These are phyloP conservation scores for Acrobasis suavella DNA, from an alignment of 2,888 invertebrate genomes.

Conservation along the genomic window DNA sequence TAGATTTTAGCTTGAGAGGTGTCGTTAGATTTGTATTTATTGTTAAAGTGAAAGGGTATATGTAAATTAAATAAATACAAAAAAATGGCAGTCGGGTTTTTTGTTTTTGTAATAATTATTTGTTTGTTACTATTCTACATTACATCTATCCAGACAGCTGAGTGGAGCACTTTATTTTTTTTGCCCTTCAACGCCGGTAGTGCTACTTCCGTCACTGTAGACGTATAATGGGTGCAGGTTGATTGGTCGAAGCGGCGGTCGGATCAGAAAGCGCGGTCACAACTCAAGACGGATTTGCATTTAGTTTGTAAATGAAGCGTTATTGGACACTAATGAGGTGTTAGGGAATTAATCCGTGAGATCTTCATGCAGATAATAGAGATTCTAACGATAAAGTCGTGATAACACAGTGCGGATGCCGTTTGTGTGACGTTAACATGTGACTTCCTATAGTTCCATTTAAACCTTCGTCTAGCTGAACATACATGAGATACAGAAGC, in stretches of 20 bases:
- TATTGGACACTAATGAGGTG: conserved; percentile 74
- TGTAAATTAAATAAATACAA: too few species aligned
- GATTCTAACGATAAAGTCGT: conserved; percentile 60
- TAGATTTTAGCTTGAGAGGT: too few species aligned
- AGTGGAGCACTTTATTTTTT: too few species aligned
- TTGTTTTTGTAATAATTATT: too few species aligned
- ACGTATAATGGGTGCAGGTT: conserved; percentile 31
- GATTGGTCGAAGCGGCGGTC: conserved; percentile 56
- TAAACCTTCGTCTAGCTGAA: conserved; percentile 15
- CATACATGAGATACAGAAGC: conserved; percentile 11
- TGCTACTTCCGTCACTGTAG: too few species aligned
- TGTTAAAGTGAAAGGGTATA: too few species aligned
- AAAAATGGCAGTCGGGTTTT: too few species aligned
- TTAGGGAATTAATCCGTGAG: conserved; percentile 72
- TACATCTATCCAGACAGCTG: too few species aligned
- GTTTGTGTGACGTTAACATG: conserved; percentile 58
- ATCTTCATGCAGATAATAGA: conserved; percentile 63
- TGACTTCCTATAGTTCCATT: conserved; percentile 56
- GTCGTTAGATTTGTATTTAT: too few species aligned
- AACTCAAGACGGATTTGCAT: conserved; percentile 71
- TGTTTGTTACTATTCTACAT: too few species aligned
- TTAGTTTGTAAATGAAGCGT: conserved; percentile 65
- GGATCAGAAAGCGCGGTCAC: conserved; percentile 66
- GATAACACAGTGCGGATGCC: conserved; percentile 45
- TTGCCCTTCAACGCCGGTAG: too few species aligned